Percentiles rank a stretch among this genome's conserved stretches.
These are phyloP conservation scores for Nomia melanderi DNA, from an alignment of 1,140 invertebrate species.

Conservation along the genomic window DNA sequence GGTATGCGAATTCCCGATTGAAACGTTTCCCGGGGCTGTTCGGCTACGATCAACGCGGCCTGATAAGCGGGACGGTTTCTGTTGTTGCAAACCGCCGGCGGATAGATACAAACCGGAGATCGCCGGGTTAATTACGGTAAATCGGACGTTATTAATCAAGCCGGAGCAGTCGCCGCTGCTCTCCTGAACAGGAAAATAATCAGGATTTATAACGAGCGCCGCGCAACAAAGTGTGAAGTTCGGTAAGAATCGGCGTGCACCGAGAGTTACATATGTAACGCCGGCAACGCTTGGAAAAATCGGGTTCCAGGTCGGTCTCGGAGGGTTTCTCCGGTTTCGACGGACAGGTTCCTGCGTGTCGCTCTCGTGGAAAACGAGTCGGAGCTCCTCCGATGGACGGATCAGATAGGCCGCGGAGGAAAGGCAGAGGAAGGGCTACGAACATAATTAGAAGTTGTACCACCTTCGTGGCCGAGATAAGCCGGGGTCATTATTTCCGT, in stretches of 20 bases:
- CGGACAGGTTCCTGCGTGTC: too few species aligned
- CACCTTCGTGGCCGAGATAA: constrained; percentile 72
- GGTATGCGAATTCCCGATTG: too few species aligned
- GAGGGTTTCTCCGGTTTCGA: too few species aligned
- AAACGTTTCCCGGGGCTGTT: constrained; percentile 22
- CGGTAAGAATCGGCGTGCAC: not conserved
- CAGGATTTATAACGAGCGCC: not conserved
- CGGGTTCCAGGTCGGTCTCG: too few species aligned
- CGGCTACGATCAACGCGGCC: not conserved
- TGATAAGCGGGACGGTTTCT: constrained; percentile 18
- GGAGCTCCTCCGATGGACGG: constrained; percentile 35
- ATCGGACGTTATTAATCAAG: constrained; percentile 28
- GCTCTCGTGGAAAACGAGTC: not conserved
- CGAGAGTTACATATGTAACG: too few species aligned
- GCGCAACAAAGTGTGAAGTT: not conserved
- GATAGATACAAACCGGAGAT: not conserved
- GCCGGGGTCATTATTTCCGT: constrained; percentile 77
- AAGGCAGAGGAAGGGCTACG: constrained; percentile 45
- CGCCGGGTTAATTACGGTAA: constrained; percentile 28
- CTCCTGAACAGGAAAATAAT: not conserved
- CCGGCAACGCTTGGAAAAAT: not conserved
- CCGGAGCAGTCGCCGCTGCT: not conserved
- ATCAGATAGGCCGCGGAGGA: not conserved
- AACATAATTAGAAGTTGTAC: constrained; percentile 80
- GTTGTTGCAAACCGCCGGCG: not conserved